These are phyloP conservation scores for Branchinecta sandiegonensis DNA, from an alignment of 2,888 invertebrate species.

Conservation along the genomic window DNA sequence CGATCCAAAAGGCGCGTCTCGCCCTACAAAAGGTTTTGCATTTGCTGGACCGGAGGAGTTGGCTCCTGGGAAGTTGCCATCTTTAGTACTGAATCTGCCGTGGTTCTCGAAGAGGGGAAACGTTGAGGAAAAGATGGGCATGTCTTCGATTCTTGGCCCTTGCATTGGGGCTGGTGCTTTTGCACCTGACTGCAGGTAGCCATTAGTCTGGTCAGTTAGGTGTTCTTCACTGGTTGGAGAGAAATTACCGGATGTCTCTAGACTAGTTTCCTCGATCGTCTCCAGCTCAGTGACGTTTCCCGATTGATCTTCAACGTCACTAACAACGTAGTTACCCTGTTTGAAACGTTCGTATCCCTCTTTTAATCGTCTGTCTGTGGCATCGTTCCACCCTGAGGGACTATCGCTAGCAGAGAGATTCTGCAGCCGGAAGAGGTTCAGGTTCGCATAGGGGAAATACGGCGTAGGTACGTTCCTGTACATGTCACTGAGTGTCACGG, in stretches of 20 bases:
- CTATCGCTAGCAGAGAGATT: background rate
- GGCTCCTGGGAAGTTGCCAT: background rate
- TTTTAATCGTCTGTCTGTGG: background rate
- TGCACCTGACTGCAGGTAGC: background rate
- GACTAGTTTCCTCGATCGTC: background rate
- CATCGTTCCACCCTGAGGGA: background rate
- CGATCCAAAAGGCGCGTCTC: background rate
- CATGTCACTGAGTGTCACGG: background rate
- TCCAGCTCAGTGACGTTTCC: background rate
- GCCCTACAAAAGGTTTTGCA: too few species aligned
- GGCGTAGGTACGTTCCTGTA: background rate
- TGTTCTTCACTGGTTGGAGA: background rate
- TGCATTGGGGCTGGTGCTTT: background rate
- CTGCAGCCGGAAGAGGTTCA: background rate
- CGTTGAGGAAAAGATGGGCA: too few species aligned
- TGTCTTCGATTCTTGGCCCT: conserved; percentile 33
- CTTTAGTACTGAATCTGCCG: conserved; percentile 37
- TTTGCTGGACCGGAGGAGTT: too few species aligned
- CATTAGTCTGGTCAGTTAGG: background rate
- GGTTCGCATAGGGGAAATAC: background rate
- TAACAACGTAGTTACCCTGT: background rate
- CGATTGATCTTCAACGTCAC: background rate
- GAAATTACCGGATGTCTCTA: background rate
- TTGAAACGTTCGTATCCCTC: conserved; percentile 4
- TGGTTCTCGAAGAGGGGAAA: too few species aligned